Evolutionary conservation across 2,888 invertebrate genomes (phyloP).

Genomic region (Microchrysa polita): DNA sequence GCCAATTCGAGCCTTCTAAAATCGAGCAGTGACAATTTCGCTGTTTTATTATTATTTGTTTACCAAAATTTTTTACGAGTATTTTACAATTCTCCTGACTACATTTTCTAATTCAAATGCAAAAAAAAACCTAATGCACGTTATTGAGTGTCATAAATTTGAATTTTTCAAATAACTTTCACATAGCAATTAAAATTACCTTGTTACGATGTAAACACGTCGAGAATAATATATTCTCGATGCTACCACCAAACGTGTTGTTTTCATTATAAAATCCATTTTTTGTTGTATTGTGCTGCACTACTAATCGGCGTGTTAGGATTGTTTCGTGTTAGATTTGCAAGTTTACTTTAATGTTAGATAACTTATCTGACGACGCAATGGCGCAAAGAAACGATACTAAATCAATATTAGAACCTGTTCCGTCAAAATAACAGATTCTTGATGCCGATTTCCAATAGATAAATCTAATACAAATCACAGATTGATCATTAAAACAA

Average conservation of each 20-base stretch:
- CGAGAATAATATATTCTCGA: slow-evolving; percentile 62
- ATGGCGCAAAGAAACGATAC: neutral
- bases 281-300: slow-evolving; percentile 32
- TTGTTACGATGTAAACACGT: slow-evolving; percentile 62
- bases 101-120: too few species aligned
- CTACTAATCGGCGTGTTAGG: neutral
- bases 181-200: slow-evolving; percentile 56
- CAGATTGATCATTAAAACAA: too few species aligned
- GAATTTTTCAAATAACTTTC: neutral
- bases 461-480: too few species aligned
- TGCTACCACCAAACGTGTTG: slow-evolving; percentile 62
- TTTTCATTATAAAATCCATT: slow-evolving; percentile 64
- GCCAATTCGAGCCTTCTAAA: too few species aligned
- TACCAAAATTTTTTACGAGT: too few species aligned
- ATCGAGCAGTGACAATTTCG: too few species aligned
- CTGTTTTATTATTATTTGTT: too few species aligned
- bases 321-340: neutral
- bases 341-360: slow-evolving; percentile 1
- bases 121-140: too few species aligned
- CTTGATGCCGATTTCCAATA: too few species aligned
- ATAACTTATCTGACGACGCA: neutral
- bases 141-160: neutral
- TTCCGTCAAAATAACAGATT: neutral
- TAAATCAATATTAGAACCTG: slow-evolving; percentile 15
- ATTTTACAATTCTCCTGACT: too few species aligned